Conservation (phyloP, 2,888 invertebrate species). For the Netelia inedita region DNA sequence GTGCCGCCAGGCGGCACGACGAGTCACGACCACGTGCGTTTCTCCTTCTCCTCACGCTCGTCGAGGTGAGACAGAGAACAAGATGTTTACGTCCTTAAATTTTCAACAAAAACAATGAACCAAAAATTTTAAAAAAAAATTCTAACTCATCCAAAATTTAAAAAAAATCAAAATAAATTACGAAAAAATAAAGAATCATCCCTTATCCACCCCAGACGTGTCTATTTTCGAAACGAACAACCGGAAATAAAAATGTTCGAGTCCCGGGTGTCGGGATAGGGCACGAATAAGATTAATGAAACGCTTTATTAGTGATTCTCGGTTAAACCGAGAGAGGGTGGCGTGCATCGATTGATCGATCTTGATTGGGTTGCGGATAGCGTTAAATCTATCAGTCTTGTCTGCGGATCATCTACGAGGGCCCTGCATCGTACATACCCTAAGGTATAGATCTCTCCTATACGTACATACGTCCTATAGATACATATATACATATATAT, state of each 20-base stretch:
- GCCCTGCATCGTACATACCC: neutral
- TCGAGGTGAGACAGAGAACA: neutral
- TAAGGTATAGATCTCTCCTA: slow-evolving; percentile 11
- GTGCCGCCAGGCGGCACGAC: slow-evolving; percentile 77
- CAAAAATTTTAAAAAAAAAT: too few relatives aligned
- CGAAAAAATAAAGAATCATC: neutral
- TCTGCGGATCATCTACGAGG: slow-evolving; percentile 44
- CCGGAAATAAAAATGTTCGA: neutral
- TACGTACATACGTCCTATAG: neutral
- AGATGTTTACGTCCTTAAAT: neutral
- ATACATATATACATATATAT: neutral
- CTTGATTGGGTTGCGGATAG: slow-evolving; percentile 66
- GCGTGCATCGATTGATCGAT: slow-evolving; percentile 66
- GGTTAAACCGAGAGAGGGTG: neutral
- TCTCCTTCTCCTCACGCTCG: neutral
- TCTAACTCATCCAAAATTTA: too few relatives aligned
- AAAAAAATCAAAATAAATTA: neutral
- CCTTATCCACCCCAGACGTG: neutral
- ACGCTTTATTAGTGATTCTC: slow-evolving; percentile 62
- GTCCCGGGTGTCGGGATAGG: neutral
- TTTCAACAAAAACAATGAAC: too few relatives aligned
- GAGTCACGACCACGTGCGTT: slow-evolving; percentile 47
- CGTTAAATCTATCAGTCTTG: slow-evolving; percentile 68
- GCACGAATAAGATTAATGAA: slow-evolving; percentile 60
- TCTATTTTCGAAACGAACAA: neutral